Base-by-base conservation (phyloP, 1,140 invertebrate genomes). In the Lordiphosa clarofinis region DNA sequence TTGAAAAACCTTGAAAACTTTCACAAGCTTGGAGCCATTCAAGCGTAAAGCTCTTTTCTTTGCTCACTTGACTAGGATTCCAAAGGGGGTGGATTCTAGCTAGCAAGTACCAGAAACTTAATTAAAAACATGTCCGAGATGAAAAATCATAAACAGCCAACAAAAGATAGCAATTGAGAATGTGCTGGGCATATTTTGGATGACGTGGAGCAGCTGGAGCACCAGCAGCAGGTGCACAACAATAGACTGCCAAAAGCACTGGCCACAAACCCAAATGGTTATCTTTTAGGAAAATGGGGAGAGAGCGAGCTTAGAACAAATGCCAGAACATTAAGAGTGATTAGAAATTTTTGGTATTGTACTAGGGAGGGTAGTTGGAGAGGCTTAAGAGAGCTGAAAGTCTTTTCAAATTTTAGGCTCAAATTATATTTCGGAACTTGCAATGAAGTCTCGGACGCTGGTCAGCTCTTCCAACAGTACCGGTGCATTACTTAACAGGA, bases 61-160 rank as follows among this genome's bases (percentile, higher is more conserved):
- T 36, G 9, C 37, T 44, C 31, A 11, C 28, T 42, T 3, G 9
- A 13, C 19, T n/a, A 21, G n/a, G 33, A 38, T 9, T 50, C 35
- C 7, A 50, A 38, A 12, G 42, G 35, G 42, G 43, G 12, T 8
- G 39, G 54, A 43, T 42, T 65, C 35, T 28, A 42, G 31, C 64
- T 21, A 54, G 7, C 11, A 15, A 21, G 19, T 50, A 59, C 24
- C 24, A 28, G 24, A 42, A 66, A 66, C 65, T 71, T 81, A 71
- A 79, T 79, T 81, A 81, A 69, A 73, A 73, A 53, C 56, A 50
- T 57, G 52, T 61, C 19, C 52, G 13, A 46, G 31, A 46, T 46
- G 43, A 46, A 46, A 57, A 69, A 46, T 54, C 48, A 62, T 49
- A 70, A 56, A 50, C 67, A 50, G 48, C 35, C 60, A 60, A 56